Base-by-base conservation (phyloP, 2,888 invertebrate genomes). In the Drosophila subsilvestris region DNA sequence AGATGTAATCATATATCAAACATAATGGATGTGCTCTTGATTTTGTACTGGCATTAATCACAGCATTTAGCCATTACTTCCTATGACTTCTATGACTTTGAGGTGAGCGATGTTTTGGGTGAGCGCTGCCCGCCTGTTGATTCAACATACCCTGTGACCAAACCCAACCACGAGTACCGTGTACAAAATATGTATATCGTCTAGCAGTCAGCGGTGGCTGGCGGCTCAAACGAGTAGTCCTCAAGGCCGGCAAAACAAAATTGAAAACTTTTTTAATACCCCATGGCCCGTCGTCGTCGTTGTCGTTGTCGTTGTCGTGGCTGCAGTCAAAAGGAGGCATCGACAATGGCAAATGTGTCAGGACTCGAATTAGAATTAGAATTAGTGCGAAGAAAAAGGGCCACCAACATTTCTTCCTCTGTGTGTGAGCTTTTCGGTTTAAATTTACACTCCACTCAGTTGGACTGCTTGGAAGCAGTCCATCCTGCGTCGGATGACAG, bases 201-300 rank as follows among this genome's bases (percentile, higher is more conserved):
- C 27, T 43, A 18, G 47, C 42, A 37, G 37, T 25, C 29, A 32
- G 4, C 29, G 48, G 66, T n/a, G 55, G 65, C 10, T n/a, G 54
- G 66, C 12, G 55, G 43, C 67, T 37, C 25, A 50, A 55, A 59
- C 60, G 43, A 73, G 70, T 44, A 59, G 60, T 56, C 58, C 76
- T 60, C 45, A 68, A 71, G 71, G 60, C 55, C 63, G 57, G 37
- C 60, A 47, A 65, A 25, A 58, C 49, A 50, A 47, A 55, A 60
- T 66, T 74, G 66, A 73, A 71, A 63, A 67, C 67, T 74, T 76
- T 71, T 74, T 74, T 72, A 72, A 74, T 74, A 76, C 76, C 76
- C 76, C 74, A 44, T 72, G 44, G 49, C 44, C n/a, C 55, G 51
- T 42, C 44, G 5, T 25, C 7, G 6, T 25, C 6, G 45, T 58